These are phyloP conservation scores for Dolichotis patagonum DNA, from an alignment of 2,113 vertebrate genomes.

Conservation along the genomic window DNA sequence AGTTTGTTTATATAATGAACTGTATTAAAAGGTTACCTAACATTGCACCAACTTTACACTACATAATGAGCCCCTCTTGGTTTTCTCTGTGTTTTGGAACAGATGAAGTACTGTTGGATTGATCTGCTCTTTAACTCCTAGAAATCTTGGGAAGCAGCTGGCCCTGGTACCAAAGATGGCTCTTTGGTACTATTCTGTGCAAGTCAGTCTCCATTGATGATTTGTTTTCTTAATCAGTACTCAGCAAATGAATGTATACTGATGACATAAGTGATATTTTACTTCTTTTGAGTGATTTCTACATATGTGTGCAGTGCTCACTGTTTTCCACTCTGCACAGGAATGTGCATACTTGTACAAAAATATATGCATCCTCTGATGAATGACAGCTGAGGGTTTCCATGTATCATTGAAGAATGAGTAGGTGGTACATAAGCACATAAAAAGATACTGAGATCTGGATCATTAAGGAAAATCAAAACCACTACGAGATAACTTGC, in stretches of 20 bases:
- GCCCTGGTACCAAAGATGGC: background rate
- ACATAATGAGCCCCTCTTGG: background rate
- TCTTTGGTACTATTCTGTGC: background rate
- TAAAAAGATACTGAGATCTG: background rate
- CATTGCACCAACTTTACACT: background rate
- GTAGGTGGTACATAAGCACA: background rate
- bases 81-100: background rate
- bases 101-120: background rate
- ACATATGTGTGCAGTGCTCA: background rate
- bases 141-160: background rate
- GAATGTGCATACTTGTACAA: background rate
- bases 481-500: background rate
- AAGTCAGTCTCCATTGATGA: background rate
- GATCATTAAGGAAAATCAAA: background rate
- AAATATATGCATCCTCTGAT: background rate
- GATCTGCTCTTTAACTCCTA: background rate
- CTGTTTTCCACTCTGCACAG: background rate
- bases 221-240: background rate
- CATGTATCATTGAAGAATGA: background rate
- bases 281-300: background rate
- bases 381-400: background rate
- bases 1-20: background rate
- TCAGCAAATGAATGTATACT: background rate
- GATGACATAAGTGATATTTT: background rate
- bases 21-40: background rate